These are phyloP conservation scores for Heliornis fulica DNA, from an alignment of 2,113 vertebrate species.

Conservation along the genomic window DNA sequence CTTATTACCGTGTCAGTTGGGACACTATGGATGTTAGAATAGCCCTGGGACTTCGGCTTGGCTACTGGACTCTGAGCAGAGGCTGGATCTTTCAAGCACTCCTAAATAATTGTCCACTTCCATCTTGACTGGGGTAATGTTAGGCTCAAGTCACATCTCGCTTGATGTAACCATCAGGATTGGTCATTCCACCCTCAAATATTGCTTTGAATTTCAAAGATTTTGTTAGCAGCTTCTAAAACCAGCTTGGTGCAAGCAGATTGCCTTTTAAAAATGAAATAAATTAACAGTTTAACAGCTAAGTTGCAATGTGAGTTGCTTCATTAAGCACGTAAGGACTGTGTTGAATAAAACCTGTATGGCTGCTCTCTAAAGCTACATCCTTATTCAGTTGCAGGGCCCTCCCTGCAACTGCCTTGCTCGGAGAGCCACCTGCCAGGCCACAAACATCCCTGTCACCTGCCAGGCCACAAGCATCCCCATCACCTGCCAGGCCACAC, in stretches of 20 bases:
- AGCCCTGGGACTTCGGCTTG: not conserved
- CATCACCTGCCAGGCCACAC: not conserved
- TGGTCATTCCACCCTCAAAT: not conserved
- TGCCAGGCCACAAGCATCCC: not conserved
- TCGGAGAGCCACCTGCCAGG: not conserved
- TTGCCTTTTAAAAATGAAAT: not conserved
- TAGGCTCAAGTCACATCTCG: not conserved
- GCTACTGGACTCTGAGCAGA: not conserved
- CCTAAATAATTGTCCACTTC: not conserved
- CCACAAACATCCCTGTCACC: not conserved
- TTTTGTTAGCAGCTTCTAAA: not conserved
- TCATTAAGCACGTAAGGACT: not conserved
- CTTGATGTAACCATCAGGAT: not conserved
- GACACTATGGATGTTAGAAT: not conserved
- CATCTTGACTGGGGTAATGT: not conserved
- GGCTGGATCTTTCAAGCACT: not conserved
- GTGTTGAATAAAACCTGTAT: not conserved
- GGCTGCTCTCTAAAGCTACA: not conserved
- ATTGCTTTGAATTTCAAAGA: constrained; percentile 5
- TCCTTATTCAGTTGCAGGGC: not conserved
- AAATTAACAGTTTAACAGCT: not conserved
- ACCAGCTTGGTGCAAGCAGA: not conserved
- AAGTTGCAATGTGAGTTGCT: not conserved
- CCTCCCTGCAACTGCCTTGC: not conserved
- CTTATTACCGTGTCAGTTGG: not conserved